A percentile compares a stretch with the other conserved stretches of the same genome.
phyloP scores from a whole-genome alignment of 2,113 vertebrate genomes.

The Martes martes region DNA sequence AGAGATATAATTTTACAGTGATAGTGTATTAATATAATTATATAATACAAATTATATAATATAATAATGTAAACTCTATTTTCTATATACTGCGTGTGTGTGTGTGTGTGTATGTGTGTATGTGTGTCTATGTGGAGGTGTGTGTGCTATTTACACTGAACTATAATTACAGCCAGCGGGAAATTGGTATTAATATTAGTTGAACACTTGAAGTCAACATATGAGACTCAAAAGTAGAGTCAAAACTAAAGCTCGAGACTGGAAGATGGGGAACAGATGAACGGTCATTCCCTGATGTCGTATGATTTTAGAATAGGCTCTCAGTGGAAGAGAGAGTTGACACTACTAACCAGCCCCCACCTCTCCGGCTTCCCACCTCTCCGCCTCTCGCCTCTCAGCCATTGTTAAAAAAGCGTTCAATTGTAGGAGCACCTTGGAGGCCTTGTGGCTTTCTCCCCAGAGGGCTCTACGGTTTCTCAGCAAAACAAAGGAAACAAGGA shows the following conservation, averaged over 20 bases:
- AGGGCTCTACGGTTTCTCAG: constrained; percentile 68
- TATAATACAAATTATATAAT: not conserved
- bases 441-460: not conserved
- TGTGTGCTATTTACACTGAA: not conserved
- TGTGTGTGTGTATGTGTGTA: not conserved
- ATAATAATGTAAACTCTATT: not conserved
- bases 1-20: not conserved
- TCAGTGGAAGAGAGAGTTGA: not conserved
- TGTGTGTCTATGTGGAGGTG: not conserved
- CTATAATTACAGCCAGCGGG: not conserved
- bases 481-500: constrained; percentile 52
- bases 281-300: not conserved
- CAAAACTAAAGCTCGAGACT: not conserved
- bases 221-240: not conserved
- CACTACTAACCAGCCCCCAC: not conserved
- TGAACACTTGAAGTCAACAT: not conserved
- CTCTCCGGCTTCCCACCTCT: not conserved
- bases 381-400: not conserved
- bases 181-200: not conserved
- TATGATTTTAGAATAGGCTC: not conserved
- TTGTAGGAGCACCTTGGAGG: constrained; percentile 40
- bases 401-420: constrained; percentile 31
- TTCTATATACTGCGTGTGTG: not conserved
- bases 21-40: not conserved
- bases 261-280: not conserved